Evolutionary conservation across 2,888 invertebrate genomes (phyloP).

Genomic region (Xestia xanthographa): DNA sequence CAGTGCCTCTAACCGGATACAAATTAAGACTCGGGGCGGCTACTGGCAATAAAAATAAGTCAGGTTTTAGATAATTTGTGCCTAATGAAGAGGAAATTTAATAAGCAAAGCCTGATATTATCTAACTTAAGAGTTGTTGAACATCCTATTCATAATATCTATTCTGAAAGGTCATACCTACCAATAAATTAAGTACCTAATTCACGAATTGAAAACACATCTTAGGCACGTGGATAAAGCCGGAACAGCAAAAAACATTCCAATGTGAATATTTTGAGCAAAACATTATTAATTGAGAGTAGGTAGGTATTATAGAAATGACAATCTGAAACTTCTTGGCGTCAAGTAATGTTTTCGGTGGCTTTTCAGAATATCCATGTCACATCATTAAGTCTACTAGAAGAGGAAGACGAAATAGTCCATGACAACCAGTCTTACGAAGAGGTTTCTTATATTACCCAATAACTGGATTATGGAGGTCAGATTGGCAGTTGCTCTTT

Average conservation of each 20-base stretch:
- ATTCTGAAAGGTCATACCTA: neutral
- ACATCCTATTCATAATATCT: conserved; percentile 36
- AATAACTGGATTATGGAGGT: neutral
- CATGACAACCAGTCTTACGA: neutral
- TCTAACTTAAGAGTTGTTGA: conserved; percentile 27
- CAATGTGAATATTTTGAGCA: neutral
- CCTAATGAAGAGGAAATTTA: neutral
- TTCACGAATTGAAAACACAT: neutral
- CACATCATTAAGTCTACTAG: neutral
- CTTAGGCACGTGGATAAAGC: neutral
- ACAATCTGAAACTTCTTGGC: neutral
- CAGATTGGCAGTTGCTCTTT: neutral
- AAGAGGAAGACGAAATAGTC: neutral
- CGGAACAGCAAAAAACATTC: neutral
- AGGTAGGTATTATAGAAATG: neutral
- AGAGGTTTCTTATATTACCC: neutral
- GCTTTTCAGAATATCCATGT: too few species aligned
- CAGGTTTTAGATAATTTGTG: neutral
- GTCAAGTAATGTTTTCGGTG: too few species aligned
- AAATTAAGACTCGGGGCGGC: neutral
- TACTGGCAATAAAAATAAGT: neutral
- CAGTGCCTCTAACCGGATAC: neutral
- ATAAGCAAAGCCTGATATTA: conserved; percentile 10
- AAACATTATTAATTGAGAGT: neutral
- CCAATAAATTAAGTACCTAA: conserved; percentile 11